Conservation (phyloP, 2,888 invertebrate species). For the Galerucella pusilla region DNA sequence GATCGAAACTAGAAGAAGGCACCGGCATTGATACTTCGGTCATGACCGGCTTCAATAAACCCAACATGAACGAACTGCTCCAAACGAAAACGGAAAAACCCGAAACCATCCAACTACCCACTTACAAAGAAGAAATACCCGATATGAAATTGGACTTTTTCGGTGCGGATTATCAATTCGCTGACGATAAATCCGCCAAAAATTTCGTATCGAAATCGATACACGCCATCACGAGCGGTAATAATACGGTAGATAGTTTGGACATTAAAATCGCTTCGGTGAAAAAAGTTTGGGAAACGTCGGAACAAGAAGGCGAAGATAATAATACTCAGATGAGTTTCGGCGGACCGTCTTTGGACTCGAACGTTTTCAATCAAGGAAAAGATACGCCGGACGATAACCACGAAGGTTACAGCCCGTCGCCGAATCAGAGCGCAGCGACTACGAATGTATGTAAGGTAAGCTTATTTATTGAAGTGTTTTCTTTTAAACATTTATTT, state of each 20-base stretch:
- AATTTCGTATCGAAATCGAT: constrained; percentile 70
- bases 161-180: constrained; percentile 83
- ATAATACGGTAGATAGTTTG: constrained; percentile 85
- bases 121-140: constrained; percentile 85
- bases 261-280: constrained; percentile 95
- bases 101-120: constrained; percentile 70
- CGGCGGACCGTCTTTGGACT: constrained; percentile 63
- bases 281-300: constrained; percentile 85
- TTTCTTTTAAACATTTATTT: not conserved
- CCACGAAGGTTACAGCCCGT: constrained; percentile 69
- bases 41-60: constrained; percentile 66
- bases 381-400: constrained; percentile 64
- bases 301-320: constrained; percentile 67
- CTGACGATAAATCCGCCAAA: constrained; percentile 76
- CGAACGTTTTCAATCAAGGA: constrained; percentile 61
- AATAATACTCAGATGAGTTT: constrained; percentile 46
- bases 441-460: constrained; percentile 79
- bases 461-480: constrained; percentile 48
- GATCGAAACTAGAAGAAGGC: constrained; percentile 70
- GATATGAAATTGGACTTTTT: constrained; percentile 95
- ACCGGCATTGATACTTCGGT: constrained; percentile 55
- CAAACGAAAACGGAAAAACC: constrained; percentile 65
- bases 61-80: constrained; percentile 60
- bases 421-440: constrained; percentile 64
- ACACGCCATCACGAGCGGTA: constrained; percentile 72